Conservation (phyloP, 2,797 vertebrate genomes). For the Mus caroli region DNA sequence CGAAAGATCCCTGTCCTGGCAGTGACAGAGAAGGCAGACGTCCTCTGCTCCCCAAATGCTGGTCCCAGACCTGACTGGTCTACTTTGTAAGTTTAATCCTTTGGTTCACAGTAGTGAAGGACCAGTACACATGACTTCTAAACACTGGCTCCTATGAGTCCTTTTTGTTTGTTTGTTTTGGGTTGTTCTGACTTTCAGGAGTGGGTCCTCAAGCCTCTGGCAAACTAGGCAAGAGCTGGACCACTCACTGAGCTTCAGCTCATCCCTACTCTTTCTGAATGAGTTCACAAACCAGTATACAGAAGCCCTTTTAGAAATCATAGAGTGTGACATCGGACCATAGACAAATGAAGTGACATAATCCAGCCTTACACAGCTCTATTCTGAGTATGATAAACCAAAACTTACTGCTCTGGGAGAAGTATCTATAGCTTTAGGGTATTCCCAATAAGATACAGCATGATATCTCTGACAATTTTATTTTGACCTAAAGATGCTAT, state of each 20-base stretch:
- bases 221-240: no score
- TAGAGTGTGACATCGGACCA: conserved; percentile 57
- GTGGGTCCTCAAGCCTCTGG: background rate
- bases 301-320: conserved; percentile 54
- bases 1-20: conserved; percentile 5
- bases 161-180: background rate
- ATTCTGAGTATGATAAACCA: conserved; percentile 50
- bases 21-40: conserved; percentile 6
- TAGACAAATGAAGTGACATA: conserved; percentile 67
- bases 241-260: background rate
- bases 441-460: conserved; percentile 21
- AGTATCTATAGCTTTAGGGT: background rate
- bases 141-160: background rate
- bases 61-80: background rate
- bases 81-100: conserved; percentile 68
- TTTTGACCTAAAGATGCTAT: conserved; percentile 27
- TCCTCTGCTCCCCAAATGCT: background rate
- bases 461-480: conserved; percentile 52
- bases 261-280: background rate
- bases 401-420: conserved; percentile 26
- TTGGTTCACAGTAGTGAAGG: conserved; percentile 6
- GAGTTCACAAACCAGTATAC: background rate
- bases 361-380: conserved; percentile 50
- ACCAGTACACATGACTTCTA: background rate
- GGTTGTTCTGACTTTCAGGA: background rate